Evolutionary conservation across 35 echinoderm and acorn worm species (phyloP).

Genomic region (Acanthaster planci): DNA sequence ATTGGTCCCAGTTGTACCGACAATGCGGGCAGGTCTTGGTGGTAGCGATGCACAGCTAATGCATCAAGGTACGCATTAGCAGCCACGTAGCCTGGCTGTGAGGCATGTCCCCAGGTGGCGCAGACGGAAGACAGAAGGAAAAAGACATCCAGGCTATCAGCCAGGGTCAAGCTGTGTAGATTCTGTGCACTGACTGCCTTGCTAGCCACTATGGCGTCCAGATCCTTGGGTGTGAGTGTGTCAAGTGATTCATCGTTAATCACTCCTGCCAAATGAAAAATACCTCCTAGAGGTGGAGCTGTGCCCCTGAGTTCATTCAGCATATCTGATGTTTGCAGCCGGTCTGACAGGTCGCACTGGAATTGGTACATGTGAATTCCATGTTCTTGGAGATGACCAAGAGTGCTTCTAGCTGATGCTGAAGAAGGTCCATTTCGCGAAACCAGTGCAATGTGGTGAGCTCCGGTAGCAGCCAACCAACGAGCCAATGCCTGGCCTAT

Average conservation of each 20-base stretch:
- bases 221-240: slow-evolving; percentile 8
- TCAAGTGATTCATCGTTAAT: slow-evolving; percentile 36
- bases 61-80: slow-evolving; percentile 50
- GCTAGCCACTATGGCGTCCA: slow-evolving; percentile 37
- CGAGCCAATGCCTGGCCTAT: slow-evolving; percentile 68
- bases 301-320: background rate
- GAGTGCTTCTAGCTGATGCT: slow-evolving; percentile 40
- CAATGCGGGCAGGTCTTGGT: slow-evolving; percentile 53
- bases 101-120: slow-evolving; percentile 66
- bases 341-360: background rate
- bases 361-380: slow-evolving; percentile 50
- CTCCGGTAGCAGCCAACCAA: slow-evolving; percentile 77
- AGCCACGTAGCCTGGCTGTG: slow-evolving; percentile 53
- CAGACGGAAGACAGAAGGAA: slow-evolving; percentile 51
- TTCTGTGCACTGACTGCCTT: slow-evolving; percentile 49
- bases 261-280: slow-evolving; percentile 62
- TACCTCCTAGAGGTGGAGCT: slow-evolving; percentile 45
- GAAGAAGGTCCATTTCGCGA: slow-evolving; percentile 26
- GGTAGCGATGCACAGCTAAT: slow-evolving; percentile 34
- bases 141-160: slow-evolving; percentile 63
- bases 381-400: slow-evolving; percentile 46
- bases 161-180: slow-evolving; percentile 39
- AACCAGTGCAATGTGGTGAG: slow-evolving; percentile 64
- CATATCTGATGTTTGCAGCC: background rate
- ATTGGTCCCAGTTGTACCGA: slow-evolving; percentile 69